Evolutionary conservation across 2,888 invertebrate species (phyloP), one percentile per base, ranked within the genome.

Genomic region (Sinotaia quadrata): DNA sequence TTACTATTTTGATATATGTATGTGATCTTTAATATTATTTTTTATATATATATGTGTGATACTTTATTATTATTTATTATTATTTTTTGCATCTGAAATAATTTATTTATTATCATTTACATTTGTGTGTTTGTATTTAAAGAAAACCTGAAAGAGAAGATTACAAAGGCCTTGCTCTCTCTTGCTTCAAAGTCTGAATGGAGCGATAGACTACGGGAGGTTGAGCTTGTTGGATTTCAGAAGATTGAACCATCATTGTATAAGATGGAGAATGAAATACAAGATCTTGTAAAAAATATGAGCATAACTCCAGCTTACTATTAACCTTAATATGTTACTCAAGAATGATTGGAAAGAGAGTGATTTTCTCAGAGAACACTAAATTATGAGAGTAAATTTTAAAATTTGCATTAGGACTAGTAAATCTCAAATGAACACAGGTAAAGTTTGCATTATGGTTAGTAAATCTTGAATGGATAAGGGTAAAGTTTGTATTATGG

Each of bases 291-390:
- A 0, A 77, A 79, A 58, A 74, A 74, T 18, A 72, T 80, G 44
- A 79, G 71, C 15, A 74, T 81, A 37, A 65, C 71, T 2, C 57
- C 79, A 18, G 77, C 81, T 1, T 84, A 82, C 56, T 84, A 84
- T 59, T 84, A 63, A 68, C 18, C 31, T 31, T 21, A 18, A n/a
- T n/a, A n/a, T 8, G 47, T 18, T 18, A 47, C 41, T 41, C 15
- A 12, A 18, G 41, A 41, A 41, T 18, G 8, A 24, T 18, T 24
- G 4, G 47, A 3, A 21, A 24, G 18, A 18, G 47, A 47, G 47
- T 12, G 8, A n/a, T n/a, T n/a, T n/a, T n/a, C n/a, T n/a, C n/a
- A n/a, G n/a, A n/a, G n/a, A n/a, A n/a, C n/a, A n/a, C n/a, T n/a
- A n/a, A n/a, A n/a, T n/a, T n/a, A n/a, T n/a, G n/a, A n/a, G n/a